Percentiles rank a stretch among this genome's conserved stretches.
phyloP scores from a whole-genome alignment of 2,888 invertebrate genomes.

The Meliscaeva auricollis region DNA sequence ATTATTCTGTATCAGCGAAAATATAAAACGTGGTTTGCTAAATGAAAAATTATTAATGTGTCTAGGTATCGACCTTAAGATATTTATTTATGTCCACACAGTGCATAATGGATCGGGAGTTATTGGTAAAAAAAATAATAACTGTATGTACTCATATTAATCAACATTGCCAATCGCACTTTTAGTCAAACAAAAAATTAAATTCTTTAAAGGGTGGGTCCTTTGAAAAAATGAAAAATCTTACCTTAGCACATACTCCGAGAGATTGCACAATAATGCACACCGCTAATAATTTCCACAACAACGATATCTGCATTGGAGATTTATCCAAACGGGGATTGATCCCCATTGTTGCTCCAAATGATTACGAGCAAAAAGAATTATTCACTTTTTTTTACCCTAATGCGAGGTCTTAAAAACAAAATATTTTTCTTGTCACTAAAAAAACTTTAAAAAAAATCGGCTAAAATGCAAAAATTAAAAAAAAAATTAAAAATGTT shows the following conservation, averaged over 20 bases:
- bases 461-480: constrained; percentile 36
- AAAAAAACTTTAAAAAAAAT: constrained; percentile 42
- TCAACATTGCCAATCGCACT: no score
- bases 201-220: background rate
- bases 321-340: constrained; percentile 76
- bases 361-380: constrained; percentile 38
- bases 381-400: constrained; percentile 39
- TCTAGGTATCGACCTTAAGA: background rate
- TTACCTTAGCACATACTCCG: constrained; percentile 79
- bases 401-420: constrained; percentile 64
- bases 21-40: constrained; percentile 23
- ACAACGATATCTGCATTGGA: constrained; percentile 71
- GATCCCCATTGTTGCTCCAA: constrained; percentile 76
- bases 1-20: constrained; percentile 21
- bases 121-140: no score
- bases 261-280: constrained; percentile 78
- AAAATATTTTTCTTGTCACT: constrained; percentile 51
- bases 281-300: constrained; percentile 78
- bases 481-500: constrained; percentile 29
- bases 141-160: no score
- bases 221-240: constrained; percentile 18
- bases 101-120: no score
- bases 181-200: background rate
- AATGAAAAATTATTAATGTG: background rate
- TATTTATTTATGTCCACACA: no score